These are phyloP conservation scores for Melinaea marsaeus DNA, from an alignment of 2,888 invertebrate genomes.

Conservation along the genomic window DNA sequence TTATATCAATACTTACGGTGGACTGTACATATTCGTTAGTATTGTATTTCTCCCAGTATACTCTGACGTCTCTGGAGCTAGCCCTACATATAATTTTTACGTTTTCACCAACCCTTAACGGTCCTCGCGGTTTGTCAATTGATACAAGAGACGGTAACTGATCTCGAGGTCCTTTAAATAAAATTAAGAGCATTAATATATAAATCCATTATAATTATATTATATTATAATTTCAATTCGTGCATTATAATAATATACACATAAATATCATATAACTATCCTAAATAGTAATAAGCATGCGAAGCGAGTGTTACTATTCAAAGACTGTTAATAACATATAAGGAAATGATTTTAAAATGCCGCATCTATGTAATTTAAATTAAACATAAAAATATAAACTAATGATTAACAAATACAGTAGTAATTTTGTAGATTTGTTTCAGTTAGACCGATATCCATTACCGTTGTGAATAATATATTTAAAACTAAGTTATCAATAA, in stretches of 20 bases:
- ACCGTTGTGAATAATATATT: too few relatives aligned
- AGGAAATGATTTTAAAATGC: constrained; percentile 8
- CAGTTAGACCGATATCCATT: too few relatives aligned
- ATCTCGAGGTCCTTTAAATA: constrained; percentile 48
- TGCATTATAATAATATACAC: background rate
- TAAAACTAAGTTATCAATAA: too few relatives aligned
- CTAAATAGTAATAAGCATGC: constrained; percentile 16
- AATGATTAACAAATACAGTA: too few relatives aligned
- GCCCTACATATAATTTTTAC: constrained; percentile 56
- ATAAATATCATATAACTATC: constrained; percentile 4
- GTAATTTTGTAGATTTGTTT: too few relatives aligned
- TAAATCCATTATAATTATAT: background rate
- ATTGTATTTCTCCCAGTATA: constrained; percentile 52
- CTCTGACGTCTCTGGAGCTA: constrained; percentile 37
- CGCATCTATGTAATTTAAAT: background rate
- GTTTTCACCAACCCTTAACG: constrained; percentile 58
- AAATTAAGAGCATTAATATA: background rate
- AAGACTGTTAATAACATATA: constrained; percentile 19
- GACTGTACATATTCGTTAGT: constrained; percentile 57
- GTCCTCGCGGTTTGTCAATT: constrained; percentile 58
- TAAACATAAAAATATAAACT: background rate
- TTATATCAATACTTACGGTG: constrained; percentile 42
- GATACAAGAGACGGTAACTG: constrained; percentile 45
- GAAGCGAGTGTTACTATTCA: constrained; percentile 18
- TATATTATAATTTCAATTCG: background rate